Conservation (phyloP, 1,140 invertebrate species). For the Atta colombica region DNA sequence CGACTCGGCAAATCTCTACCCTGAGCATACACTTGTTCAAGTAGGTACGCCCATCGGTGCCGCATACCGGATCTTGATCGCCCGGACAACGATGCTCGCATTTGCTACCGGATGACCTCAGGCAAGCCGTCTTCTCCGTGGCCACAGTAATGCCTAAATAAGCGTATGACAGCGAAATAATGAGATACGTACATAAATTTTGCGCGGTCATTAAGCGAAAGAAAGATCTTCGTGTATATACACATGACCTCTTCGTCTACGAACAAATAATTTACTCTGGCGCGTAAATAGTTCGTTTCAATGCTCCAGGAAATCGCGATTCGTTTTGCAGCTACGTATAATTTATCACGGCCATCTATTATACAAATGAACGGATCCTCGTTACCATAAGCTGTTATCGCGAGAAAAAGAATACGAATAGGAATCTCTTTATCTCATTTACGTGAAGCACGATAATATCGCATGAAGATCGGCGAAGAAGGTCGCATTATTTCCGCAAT, state of each 20-base stretch:
- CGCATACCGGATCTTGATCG: constrained; percentile 95
- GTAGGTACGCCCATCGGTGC: constrained; percentile 95
- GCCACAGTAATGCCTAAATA: constrained; percentile 87
- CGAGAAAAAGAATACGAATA: constrained; percentile 32
- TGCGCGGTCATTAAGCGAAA: constrained; percentile 48
- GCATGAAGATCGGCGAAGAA: constrained; percentile 25
- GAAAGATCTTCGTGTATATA: constrained; percentile 13
- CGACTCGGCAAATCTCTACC: constrained; percentile 93
- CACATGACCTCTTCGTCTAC: neutral
- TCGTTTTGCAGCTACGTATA: constrained; percentile 31
- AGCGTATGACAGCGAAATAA: constrained; percentile 43
- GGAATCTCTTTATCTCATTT: constrained; percentile 40
- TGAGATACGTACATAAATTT: constrained; percentile 49
- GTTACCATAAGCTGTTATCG: constrained; percentile 37
- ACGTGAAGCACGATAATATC: constrained; percentile 24
- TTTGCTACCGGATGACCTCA: constrained; percentile 91
- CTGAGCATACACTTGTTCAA: constrained; percentile 96
- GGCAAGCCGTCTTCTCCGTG: constrained; percentile 89
- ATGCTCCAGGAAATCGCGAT: constrained; percentile 49
- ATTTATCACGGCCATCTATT: constrained; percentile 46
- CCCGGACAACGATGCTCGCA: constrained; percentile 92
- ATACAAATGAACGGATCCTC: constrained; percentile 49
- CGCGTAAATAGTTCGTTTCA: constrained; percentile 35
- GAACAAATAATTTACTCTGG: constrained; percentile 21
- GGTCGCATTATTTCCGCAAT: constrained; percentile 42